A percentile compares a stretch with the other conserved stretches of the same genome.
Evolutionary conservation across 2,888 invertebrate genomes (phyloP).

Genomic region (Parnassius glacialis): DNA sequence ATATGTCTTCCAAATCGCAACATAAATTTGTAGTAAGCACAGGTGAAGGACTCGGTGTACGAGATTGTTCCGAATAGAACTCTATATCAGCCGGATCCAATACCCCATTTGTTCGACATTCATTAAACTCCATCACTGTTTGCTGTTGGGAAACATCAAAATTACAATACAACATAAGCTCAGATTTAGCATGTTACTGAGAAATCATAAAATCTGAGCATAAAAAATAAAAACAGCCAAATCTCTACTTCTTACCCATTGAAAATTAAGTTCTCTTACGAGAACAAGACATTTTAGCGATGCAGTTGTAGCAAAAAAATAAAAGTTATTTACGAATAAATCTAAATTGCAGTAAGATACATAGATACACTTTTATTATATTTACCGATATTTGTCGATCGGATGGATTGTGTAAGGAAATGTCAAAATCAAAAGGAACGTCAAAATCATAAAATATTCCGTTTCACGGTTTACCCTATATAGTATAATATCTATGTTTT

Average conservation of each 20-base stretch:
- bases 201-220: constrained; percentile 20
- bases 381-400: constrained; percentile 44
- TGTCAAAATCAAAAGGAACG: constrained; percentile 41
- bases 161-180: constrained; percentile 49
- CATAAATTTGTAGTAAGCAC: constrained; percentile 65
- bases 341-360: constrained; percentile 35
- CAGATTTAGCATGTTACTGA: constrained; percentile 30
- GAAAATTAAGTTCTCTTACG: constrained; percentile 73
- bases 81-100: constrained; percentile 66
- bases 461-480: constrained; percentile 30
- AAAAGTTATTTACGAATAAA: constrained; percentile 31
- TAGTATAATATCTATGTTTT: too few relatives aligned
- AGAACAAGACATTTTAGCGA: constrained; percentile 71
- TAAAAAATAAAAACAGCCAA: constrained; percentile 30
- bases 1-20: constrained; percentile 76
- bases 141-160: constrained; percentile 61
- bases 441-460: constrained; percentile 25
- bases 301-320: constrained; percentile 35
- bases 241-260: constrained; percentile 65
- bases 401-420: constrained; percentile 40
- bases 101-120: constrained; percentile 66
- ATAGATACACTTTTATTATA: constrained; percentile 35
- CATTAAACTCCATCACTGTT: constrained; percentile 78
- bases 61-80: constrained; percentile 59
- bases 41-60: constrained; percentile 63